A percentile compares a stretch with the other conserved stretches of the same genome.
Evolutionary conservation across 2,888 invertebrate genomes (phyloP).

Genomic region (Oscheius sp.): DNA sequence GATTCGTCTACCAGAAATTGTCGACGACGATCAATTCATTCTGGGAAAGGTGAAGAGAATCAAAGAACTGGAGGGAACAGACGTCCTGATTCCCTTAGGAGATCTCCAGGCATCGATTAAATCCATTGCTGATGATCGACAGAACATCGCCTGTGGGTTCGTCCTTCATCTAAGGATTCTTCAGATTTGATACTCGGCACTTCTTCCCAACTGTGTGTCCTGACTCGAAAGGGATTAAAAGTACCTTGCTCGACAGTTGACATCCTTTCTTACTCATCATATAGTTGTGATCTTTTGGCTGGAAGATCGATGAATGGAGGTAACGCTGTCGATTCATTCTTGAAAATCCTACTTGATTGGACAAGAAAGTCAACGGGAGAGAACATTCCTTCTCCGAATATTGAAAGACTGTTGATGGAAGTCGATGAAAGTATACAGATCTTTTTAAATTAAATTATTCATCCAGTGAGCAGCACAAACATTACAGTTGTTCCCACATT

Average conservation of each 20-base stretch:
- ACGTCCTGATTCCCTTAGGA: slow-evolving; percentile 38
- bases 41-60: neutral
- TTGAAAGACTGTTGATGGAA: neutral
- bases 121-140: slow-evolving; percentile 24
- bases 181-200: slow-evolving; percentile 47
- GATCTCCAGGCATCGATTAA: slow-evolving; percentile 47
- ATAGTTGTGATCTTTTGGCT: slow-evolving; percentile 27
- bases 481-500: neutral
- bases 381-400: neutral
- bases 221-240: neutral
- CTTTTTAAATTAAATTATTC: too few species aligned
- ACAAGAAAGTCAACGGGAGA: neutral
- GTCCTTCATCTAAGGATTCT: neutral
- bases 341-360: slow-evolving; percentile 34
- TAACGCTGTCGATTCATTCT: neutral
- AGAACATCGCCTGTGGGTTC: slow-evolving; percentile 37
- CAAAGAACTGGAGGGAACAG: slow-evolving; percentile 11
- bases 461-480: too few species aligned
- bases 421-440: slow-evolving; percentile 4
- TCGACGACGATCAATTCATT: neutral
- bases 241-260: slow-evolving; percentile 28
- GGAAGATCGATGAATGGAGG: slow-evolving; percentile 41
- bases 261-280: slow-evolving; percentile 33
- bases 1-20: slow-evolving; percentile 33
- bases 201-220: slow-evolving; percentile 44